These are phyloP conservation scores for Sinocyclocheilus grahami DNA, from an alignment of 2,113 vertebrate species.

Conservation along the genomic window DNA sequence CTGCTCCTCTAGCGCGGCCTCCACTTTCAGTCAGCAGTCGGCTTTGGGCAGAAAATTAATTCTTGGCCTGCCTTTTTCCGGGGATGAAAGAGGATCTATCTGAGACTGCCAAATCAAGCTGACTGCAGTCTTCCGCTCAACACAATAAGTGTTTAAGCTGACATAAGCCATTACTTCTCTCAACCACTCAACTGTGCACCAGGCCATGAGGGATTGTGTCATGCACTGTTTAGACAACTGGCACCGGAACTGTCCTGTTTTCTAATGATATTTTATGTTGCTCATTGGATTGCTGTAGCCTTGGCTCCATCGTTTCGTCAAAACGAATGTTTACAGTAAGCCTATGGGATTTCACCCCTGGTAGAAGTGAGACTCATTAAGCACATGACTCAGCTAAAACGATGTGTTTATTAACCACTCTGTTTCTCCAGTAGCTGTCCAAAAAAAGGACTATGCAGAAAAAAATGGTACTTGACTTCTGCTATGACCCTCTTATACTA, in stretches of 20 bases:
- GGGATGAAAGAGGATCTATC: conserved; percentile 63
- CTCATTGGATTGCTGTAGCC: conserved; percentile 54
- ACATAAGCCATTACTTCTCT: conserved; percentile 68
- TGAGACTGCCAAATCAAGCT: conserved; percentile 69
- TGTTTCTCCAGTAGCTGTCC: conserved; percentile 12
- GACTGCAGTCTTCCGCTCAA: conserved; percentile 67
- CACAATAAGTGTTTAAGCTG: conserved; percentile 71
- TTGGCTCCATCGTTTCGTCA: conserved; percentile 61
- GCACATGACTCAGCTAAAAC: conserved; percentile 23
- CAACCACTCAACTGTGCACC: conserved; percentile 59
- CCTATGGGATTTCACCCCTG: conserved; percentile 28
- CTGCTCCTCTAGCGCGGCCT: conserved; percentile 33
- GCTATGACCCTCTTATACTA: conserved; percentile 58
- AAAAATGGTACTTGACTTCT: conserved; percentile 60
- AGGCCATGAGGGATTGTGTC: conserved; percentile 63
- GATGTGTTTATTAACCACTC: background rate
- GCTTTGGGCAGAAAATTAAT: conserved; percentile 51
- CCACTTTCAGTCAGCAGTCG: conserved; percentile 32
- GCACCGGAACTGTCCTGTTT: conserved; percentile 48
- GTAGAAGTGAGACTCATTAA: conserved; percentile 25
- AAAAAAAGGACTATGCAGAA: conserved; percentile 21
- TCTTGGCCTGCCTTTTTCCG: conserved; percentile 50
- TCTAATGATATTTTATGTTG: conserved; percentile 46
- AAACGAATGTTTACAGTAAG: conserved; percentile 57
- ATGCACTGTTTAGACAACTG: conserved; percentile 56